Conservation (phyloP, 2,888 invertebrate genomes). For the Heteromyza rotundicornis region DNA sequence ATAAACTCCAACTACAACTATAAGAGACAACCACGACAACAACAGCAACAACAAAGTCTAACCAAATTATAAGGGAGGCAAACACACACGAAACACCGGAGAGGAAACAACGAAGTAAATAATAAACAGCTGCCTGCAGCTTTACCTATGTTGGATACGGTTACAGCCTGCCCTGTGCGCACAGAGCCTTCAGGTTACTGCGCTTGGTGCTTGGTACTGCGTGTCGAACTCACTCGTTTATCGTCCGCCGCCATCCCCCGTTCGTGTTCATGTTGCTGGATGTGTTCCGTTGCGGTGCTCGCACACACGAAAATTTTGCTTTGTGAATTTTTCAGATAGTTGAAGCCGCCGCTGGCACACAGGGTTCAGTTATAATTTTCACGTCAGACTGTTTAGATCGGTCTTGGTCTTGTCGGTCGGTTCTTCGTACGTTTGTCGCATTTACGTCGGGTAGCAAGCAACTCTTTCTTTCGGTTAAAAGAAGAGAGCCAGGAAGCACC, state of each 20-base stretch:
- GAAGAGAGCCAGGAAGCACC: not conserved
- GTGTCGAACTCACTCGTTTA: not conserved
- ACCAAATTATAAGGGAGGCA: conserved; percentile 44
- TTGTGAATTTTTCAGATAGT: conserved; percentile 26
- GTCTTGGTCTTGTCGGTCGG: conserved; percentile 39
- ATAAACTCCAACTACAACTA: conserved; percentile 25
- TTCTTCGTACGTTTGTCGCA: conserved; percentile 36
- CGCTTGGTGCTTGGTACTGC: not conserved
- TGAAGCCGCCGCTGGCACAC: conserved; percentile 24
- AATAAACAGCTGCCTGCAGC: conserved; percentile 47
- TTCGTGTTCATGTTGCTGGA: not conserved
- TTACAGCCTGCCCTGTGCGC: not conserved
- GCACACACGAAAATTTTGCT: conserved; percentile 11
- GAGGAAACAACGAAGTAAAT: conserved; percentile 41
- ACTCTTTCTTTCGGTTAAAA: not conserved
- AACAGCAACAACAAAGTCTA: not conserved
- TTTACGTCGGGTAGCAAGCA: too few relatives aligned
- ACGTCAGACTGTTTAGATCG: conserved; percentile 38
- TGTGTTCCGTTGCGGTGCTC: not conserved
- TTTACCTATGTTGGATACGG: not conserved
- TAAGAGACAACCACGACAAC: conserved; percentile 9
- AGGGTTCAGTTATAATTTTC: conserved; percentile 47
- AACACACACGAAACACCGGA: conserved; percentile 26
- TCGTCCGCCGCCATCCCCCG: not conserved
- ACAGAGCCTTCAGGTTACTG: not conserved